Conservation (phyloP, 2,888 invertebrate genomes). For the Mimachlamys varia region DNA sequence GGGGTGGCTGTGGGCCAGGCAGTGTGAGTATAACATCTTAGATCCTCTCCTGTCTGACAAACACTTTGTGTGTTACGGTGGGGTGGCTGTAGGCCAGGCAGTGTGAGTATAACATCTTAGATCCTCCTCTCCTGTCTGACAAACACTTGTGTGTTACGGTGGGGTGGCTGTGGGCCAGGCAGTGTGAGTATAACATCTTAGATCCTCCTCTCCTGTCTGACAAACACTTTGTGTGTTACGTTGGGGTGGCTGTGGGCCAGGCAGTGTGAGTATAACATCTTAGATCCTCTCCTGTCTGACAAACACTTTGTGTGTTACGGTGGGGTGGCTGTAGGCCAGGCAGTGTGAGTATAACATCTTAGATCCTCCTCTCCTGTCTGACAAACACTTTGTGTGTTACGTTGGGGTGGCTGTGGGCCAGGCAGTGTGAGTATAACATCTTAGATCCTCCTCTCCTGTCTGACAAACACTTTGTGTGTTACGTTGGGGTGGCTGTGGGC, state of each 20-base stretch:
- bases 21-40: conserved; percentile 59
- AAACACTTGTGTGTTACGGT: conserved; percentile 68
- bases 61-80: conserved; percentile 69
- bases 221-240: conserved; percentile 68
- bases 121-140: conserved; percentile 62
- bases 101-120: conserved; percentile 59
- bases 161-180: conserved; percentile 71
- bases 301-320: conserved; percentile 69
- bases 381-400: conserved; percentile 69
- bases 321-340: conserved; percentile 70
- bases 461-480: conserved; percentile 68
- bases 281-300: conserved; percentile 62
- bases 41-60: conserved; percentile 64
- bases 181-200: conserved; percentile 59
- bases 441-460: conserved; percentile 55
- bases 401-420: conserved; percentile 71
- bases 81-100: conserved; percentile 69
- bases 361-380: conserved; percentile 58
- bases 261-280: conserved; percentile 61
- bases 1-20: conserved; percentile 70
- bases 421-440: conserved; percentile 62
- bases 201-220: conserved; percentile 61
- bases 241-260: conserved; percentile 71
- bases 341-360: conserved; percentile 61
- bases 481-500: conserved; percentile 72